These are phyloP conservation scores for Rhynchonycteris naso DNA, from an alignment of 2,797 vertebrate species.

Conservation along the genomic window DNA sequence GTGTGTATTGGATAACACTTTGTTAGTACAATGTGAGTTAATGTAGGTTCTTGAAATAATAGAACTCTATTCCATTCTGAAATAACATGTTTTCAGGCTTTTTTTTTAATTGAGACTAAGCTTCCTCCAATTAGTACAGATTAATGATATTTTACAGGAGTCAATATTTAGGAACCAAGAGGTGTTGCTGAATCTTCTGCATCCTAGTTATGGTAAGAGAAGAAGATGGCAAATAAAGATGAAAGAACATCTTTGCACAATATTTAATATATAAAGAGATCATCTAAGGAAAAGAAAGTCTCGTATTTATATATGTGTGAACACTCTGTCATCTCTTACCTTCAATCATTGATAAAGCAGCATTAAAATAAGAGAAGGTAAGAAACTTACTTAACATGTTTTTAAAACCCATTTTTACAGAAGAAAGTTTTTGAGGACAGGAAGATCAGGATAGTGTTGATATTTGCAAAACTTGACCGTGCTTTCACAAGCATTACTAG, in stretches of 20 bases:
- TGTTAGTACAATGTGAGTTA: slow-evolving; percentile 75
- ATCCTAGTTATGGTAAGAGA: slow-evolving; percentile 31
- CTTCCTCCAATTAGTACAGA: slow-evolving; percentile 72
- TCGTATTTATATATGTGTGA: neutral
- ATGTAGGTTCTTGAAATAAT: slow-evolving; percentile 77
- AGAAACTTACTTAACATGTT: neutral
- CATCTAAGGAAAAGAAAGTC: neutral
- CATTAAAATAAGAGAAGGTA: neutral
- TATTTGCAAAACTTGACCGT: neutral
- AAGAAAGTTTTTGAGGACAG: fast-evolving
- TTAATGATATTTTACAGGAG: slow-evolving; percentile 67
- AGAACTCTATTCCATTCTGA: slow-evolving; percentile 67
- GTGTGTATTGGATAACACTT: slow-evolving; percentile 74
- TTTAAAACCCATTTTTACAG: neutral
- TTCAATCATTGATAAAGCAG: neutral
- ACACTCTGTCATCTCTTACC: neutral
- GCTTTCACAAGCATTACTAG: neutral
- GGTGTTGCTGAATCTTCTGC: neutral
- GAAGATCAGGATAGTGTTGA: neutral
- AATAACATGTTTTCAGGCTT: slow-evolving; percentile 67
- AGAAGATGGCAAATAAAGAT: neutral
- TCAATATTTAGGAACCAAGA: slow-evolving; percentile 64
- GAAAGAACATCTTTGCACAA: neutral
- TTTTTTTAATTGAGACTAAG: slow-evolving; percentile 76
- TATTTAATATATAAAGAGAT: neutral